These are phyloP conservation scores for Copsychus sechellarum DNA, from an alignment of 2,113 vertebrate species.

Conservation along the genomic window DNA sequence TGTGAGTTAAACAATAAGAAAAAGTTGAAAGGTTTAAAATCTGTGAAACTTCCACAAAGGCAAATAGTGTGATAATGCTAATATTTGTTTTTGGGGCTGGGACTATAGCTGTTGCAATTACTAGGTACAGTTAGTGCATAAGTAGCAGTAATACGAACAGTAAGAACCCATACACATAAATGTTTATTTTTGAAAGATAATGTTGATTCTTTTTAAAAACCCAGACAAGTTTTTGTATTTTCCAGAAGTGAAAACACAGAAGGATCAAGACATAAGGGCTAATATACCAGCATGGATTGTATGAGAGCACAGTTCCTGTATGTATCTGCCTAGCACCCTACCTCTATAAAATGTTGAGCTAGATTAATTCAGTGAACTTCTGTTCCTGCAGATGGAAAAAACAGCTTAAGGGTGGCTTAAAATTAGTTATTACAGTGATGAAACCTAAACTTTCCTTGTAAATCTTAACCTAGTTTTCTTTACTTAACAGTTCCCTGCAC, in stretches of 20 bases:
- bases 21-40: background rate
- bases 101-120: background rate
- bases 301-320: background rate
- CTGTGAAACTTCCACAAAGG: background rate
- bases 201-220: background rate
- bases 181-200: background rate
- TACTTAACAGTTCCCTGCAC: background rate
- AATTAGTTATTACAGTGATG: background rate
- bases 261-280: background rate
- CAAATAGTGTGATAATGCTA: background rate
- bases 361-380: background rate
- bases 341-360: background rate
- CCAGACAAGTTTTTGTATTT: fast-evolving
- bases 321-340: background rate
- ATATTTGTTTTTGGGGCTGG: background rate
- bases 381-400: background rate
- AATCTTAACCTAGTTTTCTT: background rate
- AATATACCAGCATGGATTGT: background rate
- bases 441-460: background rate
- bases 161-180: background rate
- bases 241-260: background rate
- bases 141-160: background rate
- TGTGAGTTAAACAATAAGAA: background rate
- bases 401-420: background rate
- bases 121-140: background rate